A percentile compares a stretch with the other conserved stretches of the same genome.
phyloP scores from a whole-genome alignment of 2,113 vertebrate species.

The Narcine bancroftii region DNA sequence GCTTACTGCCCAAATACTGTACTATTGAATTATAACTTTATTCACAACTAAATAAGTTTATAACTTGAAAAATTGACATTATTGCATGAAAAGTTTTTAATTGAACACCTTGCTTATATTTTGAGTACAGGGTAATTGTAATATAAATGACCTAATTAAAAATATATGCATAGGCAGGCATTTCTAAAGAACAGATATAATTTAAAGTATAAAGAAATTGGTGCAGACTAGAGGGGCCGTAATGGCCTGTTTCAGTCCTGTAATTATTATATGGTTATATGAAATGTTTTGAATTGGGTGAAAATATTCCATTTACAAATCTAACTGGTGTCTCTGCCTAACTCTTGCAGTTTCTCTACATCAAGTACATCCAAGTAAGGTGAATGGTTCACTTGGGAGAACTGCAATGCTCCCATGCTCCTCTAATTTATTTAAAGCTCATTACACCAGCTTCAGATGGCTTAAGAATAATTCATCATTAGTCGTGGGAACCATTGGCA shows the following conservation, averaged over 20 bases:
- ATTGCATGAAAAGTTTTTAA: background rate
- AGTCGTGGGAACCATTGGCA: background rate
- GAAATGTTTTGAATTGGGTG: background rate
- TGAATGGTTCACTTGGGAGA: conserved; percentile 25
- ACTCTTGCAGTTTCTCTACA: background rate
- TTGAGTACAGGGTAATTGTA: background rate
- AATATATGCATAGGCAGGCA: background rate
- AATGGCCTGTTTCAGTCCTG: too few relatives aligned
- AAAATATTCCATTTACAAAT: background rate
- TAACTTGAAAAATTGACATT: background rate
- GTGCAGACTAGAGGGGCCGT: too few relatives aligned
- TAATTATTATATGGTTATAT: too few relatives aligned
- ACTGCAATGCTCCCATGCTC: conserved; percentile 20
- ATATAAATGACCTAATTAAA: background rate
- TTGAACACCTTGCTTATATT: background rate
- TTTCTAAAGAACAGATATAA: background rate
- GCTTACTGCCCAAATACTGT: background rate
- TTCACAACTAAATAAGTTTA: background rate
- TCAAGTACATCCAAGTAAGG: conserved; percentile 22
- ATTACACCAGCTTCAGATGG: conserved; percentile 25
- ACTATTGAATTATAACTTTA: background rate
- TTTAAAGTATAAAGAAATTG: background rate
- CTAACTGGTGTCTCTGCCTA: background rate
- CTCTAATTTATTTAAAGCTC: background rate
- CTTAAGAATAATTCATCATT: conserved; percentile 17